A percentile compares a stretch with the other conserved stretches of the same genome.
Conservation (phyloP, 2,113 vertebrate genomes). For the Marmota flaviventris region DNA sequence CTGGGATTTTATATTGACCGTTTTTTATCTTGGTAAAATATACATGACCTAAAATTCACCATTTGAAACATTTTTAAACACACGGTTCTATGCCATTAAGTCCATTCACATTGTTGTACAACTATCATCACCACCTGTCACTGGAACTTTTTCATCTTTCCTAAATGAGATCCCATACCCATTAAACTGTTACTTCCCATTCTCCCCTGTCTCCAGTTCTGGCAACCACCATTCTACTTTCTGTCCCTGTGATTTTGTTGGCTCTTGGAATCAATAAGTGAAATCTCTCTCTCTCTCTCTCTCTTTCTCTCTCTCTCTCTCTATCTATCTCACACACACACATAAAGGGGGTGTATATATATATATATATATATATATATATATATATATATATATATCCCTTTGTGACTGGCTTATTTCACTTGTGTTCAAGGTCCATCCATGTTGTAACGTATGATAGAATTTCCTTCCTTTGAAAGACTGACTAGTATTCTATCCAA, state of each 20-base stretch:
- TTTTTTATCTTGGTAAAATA: not conserved
- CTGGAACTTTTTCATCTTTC: not conserved
- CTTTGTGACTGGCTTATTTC: not conserved
- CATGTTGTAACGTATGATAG: not conserved
- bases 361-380: too few species aligned
- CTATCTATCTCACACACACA: too few species aligned
- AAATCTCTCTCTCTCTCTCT: too few species aligned
- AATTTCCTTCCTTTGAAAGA: not conserved
- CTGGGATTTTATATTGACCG: constrained; percentile 24
- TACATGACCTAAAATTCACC: not conserved
- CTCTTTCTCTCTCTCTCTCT: too few species aligned
- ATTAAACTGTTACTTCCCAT: not conserved
- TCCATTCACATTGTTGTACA: not conserved
- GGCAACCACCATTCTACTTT: not conserved
- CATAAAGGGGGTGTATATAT: too few species aligned
- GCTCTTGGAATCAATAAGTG: not conserved
- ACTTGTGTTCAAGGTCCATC: not conserved
- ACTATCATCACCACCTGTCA: too few species aligned
- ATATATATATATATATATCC: too few species aligned
- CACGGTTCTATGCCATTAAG: not conserved
- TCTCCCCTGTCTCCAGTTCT: not conserved
- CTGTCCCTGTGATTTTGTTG: not conserved
- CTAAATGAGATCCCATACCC: not conserved
- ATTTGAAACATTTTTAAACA: not conserved
- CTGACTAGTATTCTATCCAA: too few species aligned